Base-by-base conservation (phyloP, 1,140 invertebrate species). In the Heliconius hewitsoni region DNA sequence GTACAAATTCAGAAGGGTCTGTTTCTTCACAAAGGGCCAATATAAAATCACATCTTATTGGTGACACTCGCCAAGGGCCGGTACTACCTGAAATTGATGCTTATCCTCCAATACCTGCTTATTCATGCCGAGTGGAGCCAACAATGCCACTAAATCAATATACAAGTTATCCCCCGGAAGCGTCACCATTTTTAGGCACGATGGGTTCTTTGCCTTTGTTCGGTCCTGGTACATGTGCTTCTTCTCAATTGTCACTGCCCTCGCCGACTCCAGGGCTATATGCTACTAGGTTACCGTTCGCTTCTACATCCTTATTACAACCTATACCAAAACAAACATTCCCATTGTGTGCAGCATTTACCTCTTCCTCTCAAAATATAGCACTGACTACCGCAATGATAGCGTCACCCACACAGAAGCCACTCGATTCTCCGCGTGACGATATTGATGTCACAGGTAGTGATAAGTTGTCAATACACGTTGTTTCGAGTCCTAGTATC, bases 361-460 rank as follows among this genome's bases (percentile, higher is more conserved):
- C 97, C 8, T 96, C 97, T 19, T 97, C 96, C 4, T 96, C 96
- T 66, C 96, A 97, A 87, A 97, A 97, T 85, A 97, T 97, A 95
- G 97, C 96, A 0, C 88, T 97, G 2, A 97, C 97, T 4, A 96
- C 97, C 8, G 96, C 97, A 1, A 97, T 97, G 96, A 96, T 97
- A 27, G 95, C 95, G 76, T 92, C 95, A 71, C 89, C 93, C 30
- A 91, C 94, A 34, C 93, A 95, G 18, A 94, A 95, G 80, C 90
- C 91, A 5, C 79, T 90, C 13, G 93, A 94, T 78, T 94, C 94
- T 42, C 92, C 94, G 9, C 88, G 84, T 42, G 91, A 94, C 79
- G 93, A 94, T 75, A 89, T 91, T 76, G 91, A 94, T 55, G 88
- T 92, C 8, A 90, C 90, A 34, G 86, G 91, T 34, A 91, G 90